Evolutionary conservation across 1,140 invertebrate genomes (phyloP).

Genomic region (Drosophila pseudoananassae): DNA sequence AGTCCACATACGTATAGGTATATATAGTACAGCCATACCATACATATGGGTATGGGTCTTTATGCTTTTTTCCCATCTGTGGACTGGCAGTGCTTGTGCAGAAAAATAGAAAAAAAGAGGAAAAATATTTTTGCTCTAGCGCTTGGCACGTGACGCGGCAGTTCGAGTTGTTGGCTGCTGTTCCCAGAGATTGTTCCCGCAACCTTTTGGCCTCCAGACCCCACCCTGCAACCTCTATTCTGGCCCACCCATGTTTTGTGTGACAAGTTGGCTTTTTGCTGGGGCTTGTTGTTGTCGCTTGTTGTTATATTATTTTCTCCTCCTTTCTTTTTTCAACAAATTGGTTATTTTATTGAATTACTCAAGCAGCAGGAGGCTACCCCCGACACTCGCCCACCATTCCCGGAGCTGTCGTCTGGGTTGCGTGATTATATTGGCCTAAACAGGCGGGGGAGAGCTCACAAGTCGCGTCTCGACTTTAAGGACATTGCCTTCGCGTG

Average conservation of each 20-base stretch:
- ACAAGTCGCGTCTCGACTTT: constrained; percentile 43
- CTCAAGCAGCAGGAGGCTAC: constrained; percentile 74
- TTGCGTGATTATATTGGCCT: constrained; percentile 76
- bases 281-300: constrained; percentile 55
- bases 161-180: constrained; percentile 54
- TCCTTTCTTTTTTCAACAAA: constrained; percentile 68
- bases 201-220: constrained; percentile 29
- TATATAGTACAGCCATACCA: constrained; percentile 1
- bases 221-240: neutral
- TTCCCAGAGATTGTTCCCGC: constrained; percentile 47
- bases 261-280: constrained; percentile 69
- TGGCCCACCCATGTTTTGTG: constrained; percentile 36
- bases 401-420: constrained; percentile 20
- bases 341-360: constrained; percentile 83
- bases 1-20: constrained; percentile 11
- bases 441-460: constrained; percentile 33
- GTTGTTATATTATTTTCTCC: constrained; percentile 36
- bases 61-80: constrained; percentile 25
- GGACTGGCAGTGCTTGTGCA: constrained; percentile 19
- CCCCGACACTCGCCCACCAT: constrained; percentile 14
- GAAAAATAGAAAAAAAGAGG: constrained; percentile 42
- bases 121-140: constrained; percentile 74
- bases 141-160: constrained; percentile 72
- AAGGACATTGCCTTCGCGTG: constrained; percentile 67
- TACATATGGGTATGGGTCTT: constrained; percentile 31